phyloP scores from a whole-genome alignment of 2,113 vertebrate genomes.

The Tragelaphus buxtoni region DNA sequence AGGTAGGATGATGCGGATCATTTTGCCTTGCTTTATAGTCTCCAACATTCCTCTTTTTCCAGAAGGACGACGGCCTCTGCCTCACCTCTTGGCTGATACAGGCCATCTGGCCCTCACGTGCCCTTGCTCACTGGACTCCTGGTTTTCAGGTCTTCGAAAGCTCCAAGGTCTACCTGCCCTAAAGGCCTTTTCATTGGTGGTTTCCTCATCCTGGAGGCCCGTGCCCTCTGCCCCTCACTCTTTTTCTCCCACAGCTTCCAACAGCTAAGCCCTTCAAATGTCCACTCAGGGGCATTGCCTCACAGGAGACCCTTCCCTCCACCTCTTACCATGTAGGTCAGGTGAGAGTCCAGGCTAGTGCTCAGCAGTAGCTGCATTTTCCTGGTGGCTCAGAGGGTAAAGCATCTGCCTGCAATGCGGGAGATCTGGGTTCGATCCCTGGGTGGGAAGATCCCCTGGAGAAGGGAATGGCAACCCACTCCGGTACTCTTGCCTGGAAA shows the following conservation, averaged over 20 bases:
- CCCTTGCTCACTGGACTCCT: too few relatives aligned
- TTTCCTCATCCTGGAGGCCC: neutral
- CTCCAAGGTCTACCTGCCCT: neutral
- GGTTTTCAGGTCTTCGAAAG: neutral
- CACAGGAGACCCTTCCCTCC: neutral
- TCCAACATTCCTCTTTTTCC: neutral
- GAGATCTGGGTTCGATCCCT: neutral
- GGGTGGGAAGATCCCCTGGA: neutral
- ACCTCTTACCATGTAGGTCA: neutral
- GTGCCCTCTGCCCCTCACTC: neutral
- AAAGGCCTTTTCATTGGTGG: neutral
- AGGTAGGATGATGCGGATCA: neutral
- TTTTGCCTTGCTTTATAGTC: neutral
- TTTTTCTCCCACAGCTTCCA: neutral
- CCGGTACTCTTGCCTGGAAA: neutral
- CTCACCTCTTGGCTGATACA: neutral
- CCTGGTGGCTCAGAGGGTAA: neutral
- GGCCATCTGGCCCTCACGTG: neutral
- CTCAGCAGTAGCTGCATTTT: neutral
- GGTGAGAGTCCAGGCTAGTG: neutral
- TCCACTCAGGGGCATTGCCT: neutral
- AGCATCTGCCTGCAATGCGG: neutral
- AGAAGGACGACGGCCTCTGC: neutral
- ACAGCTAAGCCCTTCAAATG: neutral
- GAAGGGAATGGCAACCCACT: neutral